These are phyloP conservation scores for Chalcosyrphus nemorum DNA, from an alignment of 2,888 invertebrate species.

Conservation along the genomic window DNA sequence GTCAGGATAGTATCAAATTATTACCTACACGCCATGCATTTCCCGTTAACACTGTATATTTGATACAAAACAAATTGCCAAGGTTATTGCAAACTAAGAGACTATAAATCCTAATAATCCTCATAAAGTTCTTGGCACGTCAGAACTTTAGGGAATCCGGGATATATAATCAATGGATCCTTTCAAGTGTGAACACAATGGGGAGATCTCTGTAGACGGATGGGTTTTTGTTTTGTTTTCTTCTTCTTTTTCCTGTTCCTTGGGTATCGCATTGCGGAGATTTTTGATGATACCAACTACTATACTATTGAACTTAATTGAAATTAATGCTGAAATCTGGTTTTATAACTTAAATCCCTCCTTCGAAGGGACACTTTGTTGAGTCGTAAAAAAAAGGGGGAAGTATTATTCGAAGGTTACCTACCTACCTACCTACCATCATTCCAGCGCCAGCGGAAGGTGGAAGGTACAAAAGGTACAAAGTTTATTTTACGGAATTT, in stretches of 20 bases:
- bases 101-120: slow-evolving; percentile 29
- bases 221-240: not conserved
- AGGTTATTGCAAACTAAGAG: slow-evolving; percentile 23
- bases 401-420: not conserved
- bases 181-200: slow-evolving; percentile 31
- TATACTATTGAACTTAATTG: slow-evolving; percentile 29
- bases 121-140: slow-evolving; percentile 22
- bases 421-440: not conserved
- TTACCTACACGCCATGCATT: not conserved
- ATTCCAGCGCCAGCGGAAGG: no score
- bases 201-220: not conserved
- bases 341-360: slow-evolving; percentile 22
- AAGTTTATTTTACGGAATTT: not conserved
- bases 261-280: slow-evolving; percentile 4
- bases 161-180: slow-evolving; percentile 9
- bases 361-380: not conserved
- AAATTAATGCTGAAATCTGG: slow-evolving; percentile 30
- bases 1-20: not conserved
- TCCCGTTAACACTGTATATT: not conserved
- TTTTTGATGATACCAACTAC: slow-evolving; percentile 15
- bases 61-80: slow-evolving; percentile 1
- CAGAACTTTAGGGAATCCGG: slow-evolving; percentile 17
- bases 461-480: not conserved
- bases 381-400: not conserved
- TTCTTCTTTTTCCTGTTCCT: not conserved